phyloP scores from a whole-genome alignment of 2,113 vertebrate genomes.

The Rousettus leschenaultii region DNA sequence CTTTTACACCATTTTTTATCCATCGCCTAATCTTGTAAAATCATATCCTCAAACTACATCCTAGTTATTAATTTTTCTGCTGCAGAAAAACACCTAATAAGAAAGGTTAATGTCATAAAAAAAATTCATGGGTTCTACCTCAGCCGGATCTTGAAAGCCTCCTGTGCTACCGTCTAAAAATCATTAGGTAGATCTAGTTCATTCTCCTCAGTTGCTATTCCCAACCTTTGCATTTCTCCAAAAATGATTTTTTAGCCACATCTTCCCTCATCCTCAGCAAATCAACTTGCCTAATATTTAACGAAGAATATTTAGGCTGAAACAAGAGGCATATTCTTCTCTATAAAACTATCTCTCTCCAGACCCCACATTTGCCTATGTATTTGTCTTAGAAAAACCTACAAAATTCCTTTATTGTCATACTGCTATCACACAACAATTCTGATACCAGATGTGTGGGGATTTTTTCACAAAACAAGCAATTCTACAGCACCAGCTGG shows the following conservation, averaged over 20 bases:
- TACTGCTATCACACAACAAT: not conserved
- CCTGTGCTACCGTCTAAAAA: not conserved
- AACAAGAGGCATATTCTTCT: not conserved
- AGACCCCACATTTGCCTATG: not conserved
- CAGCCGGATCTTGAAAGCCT: not conserved
- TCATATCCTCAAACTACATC: not conserved
- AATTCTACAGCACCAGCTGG: not conserved
- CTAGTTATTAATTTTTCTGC: not conserved
- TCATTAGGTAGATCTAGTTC: not conserved
- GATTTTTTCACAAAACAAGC: not conserved
- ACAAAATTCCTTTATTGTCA: not conserved
- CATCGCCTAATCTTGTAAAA: not conserved
- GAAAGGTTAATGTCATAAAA: not conserved
- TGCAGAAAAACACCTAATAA: not conserved
- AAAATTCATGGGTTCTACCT: not conserved
- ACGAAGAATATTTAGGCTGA: not conserved
- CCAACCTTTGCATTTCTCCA: not conserved
- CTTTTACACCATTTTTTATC: not conserved
- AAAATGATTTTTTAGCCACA: not conserved
- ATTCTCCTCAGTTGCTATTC: not conserved
- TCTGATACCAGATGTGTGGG: not conserved
- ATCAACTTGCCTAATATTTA: not conserved
- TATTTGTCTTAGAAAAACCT: not conserved
- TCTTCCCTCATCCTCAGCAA: not conserved
- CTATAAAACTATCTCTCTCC: not conserved